These are phyloP conservation scores for Drosophila gaucha DNA, from an alignment of 2,888 invertebrate genomes.

Conservation along the genomic window DNA sequence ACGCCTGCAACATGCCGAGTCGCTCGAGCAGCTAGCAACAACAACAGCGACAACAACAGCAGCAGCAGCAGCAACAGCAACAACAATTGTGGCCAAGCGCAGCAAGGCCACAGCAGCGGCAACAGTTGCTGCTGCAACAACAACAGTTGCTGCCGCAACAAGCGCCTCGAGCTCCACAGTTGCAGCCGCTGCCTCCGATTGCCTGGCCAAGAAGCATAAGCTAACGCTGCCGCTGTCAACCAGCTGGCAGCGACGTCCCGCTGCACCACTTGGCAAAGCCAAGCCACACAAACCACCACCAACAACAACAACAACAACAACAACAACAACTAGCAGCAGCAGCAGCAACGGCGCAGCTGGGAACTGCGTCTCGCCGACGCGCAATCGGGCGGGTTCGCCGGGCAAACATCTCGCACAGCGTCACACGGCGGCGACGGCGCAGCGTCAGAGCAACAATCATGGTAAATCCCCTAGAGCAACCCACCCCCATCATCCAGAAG, in stretches of 20 bases:
- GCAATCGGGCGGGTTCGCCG: conserved; percentile 51
- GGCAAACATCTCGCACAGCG: conserved; percentile 66
- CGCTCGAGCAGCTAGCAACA: conserved; percentile 79
- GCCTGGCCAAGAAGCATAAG: conserved; percentile 63
- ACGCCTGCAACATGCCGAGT: conserved; percentile 81
- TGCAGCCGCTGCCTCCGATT: conserved; percentile 30
- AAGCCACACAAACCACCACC: conserved; percentile 22
- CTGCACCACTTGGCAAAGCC: conserved; percentile 19
- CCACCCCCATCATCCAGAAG: no score
- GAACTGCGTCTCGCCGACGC: conserved; percentile 50
- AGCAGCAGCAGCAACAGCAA: conserved; percentile 52
- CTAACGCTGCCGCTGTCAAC: conserved; percentile 51
- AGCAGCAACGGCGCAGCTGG: conserved; percentile 4
- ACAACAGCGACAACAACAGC: conserved; percentile 21
- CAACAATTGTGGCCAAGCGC: conserved; percentile 55
- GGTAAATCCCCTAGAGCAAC: conserved; percentile 25
- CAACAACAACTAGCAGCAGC: conserved; percentile 4
- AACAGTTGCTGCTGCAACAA: background rate
- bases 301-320: background rate
- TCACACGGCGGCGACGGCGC: conserved; percentile 69
- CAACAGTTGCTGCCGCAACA: conserved; percentile 1
- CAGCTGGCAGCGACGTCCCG: conserved; percentile 4
- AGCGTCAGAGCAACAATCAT: conserved; percentile 52
- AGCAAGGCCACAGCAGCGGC: conserved; percentile 35
- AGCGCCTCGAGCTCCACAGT: background rate